Evolutionary conservation across 2,797 vertebrate genomes (phyloP).

Genomic region (Malacoctenus gilli): DNA sequence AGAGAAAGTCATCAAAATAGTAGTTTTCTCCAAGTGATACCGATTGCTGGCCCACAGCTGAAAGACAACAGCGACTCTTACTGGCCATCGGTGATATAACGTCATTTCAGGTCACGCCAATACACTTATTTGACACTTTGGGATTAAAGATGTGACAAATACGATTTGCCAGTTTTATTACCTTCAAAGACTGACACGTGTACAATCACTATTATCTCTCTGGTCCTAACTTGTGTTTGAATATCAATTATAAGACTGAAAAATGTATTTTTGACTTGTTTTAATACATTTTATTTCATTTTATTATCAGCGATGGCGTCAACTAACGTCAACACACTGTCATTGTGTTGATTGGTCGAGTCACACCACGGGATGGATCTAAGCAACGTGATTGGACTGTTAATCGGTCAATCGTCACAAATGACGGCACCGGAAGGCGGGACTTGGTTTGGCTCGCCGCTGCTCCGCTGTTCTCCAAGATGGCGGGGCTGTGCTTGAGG

Average conservation of each 20-base stretch:
- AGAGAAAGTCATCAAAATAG: too few species aligned
- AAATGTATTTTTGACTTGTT: not conserved
- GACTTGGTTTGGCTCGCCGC: constrained; percentile 9
- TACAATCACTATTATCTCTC: too few species aligned
- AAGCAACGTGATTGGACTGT: constrained; percentile 39
- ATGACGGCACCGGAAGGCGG: constrained; percentile 61
- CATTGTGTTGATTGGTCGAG: not conserved
- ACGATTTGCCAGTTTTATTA: too few species aligned
- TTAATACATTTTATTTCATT: not conserved
- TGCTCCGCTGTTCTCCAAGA: constrained; percentile 71
- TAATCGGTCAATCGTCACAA: constrained; percentile 45
- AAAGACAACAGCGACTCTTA: constrained; percentile 18
- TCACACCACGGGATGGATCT: fast-evolving
- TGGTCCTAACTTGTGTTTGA: too few species aligned
- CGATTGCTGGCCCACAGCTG: not conserved
- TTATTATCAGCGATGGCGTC: too few species aligned
- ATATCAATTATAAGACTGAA: too few species aligned
- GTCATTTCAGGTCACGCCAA: not conserved
- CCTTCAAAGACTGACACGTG: too few species aligned
- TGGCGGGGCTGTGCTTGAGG: constrained; percentile 66
- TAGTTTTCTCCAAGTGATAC: too few species aligned
- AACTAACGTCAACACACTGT: not conserved
- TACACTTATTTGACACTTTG: not conserved
- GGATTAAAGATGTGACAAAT: not conserved
- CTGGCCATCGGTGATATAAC: constrained; percentile 1